Evolutionary conservation across 2,797 vertebrate genomes (phyloP).

Genomic region (Oryzias sinensis): DNA sequence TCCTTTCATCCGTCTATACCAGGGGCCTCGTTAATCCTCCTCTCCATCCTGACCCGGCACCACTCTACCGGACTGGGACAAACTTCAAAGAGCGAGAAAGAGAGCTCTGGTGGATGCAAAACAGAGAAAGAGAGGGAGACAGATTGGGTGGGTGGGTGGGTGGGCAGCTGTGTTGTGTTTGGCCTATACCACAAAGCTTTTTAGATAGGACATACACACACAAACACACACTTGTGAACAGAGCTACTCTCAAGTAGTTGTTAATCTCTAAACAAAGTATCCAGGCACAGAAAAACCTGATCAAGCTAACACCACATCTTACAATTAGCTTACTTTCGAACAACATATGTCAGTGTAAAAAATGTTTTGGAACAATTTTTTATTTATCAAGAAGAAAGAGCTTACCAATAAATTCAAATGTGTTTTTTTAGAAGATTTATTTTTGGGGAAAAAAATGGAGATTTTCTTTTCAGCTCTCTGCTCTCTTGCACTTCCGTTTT

Average conservation of each 20-base stretch:
- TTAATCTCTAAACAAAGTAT: constrained; percentile 47
- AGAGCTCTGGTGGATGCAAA: constrained; percentile 2
- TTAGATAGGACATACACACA: constrained; percentile 43
- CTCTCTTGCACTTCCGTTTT: too few species aligned
- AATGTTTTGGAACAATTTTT: too few species aligned
- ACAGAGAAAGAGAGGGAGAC: constrained; percentile 9
- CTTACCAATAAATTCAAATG: too few species aligned
- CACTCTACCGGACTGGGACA: constrained; percentile 70
- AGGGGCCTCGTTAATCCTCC: constrained; percentile 74
- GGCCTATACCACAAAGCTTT: constrained; percentile 71
- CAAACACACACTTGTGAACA: constrained; percentile 22
- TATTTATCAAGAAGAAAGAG: too few species aligned
- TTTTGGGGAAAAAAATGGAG: too few species aligned
- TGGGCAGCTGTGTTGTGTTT: constrained; percentile 76
- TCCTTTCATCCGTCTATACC: constrained; percentile 73
- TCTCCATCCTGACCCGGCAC: constrained; percentile 67
- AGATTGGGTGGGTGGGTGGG: constrained; percentile 60
- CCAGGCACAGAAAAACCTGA: constrained; percentile 15
- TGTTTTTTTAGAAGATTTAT: too few species aligned
- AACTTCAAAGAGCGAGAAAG: constrained; percentile 68
- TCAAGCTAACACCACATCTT: constrained; percentile 5
- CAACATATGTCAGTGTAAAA: too few species aligned
- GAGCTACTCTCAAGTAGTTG: constrained; percentile 8
- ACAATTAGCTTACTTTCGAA: too few species aligned
- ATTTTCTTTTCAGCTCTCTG: too few species aligned